Evolutionary conservation across 53 echinoderm and acorn worm genomes (phyloP).

Genomic region (Paelopatides confundens): DNA sequence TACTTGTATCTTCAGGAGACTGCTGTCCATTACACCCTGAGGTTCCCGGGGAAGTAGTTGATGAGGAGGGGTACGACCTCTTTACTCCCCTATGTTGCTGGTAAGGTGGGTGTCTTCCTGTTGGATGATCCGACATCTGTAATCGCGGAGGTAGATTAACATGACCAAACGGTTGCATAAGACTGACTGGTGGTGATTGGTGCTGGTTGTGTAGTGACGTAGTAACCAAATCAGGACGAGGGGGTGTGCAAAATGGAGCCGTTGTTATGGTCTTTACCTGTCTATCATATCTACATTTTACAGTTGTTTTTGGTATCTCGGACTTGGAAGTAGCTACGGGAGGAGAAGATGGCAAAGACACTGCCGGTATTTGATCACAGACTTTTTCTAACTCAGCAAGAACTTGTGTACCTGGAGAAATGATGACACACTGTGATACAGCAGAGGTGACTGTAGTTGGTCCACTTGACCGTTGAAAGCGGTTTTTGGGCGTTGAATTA

Average conservation of each 20-base stretch:
- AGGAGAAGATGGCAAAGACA: background rate
- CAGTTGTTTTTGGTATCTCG: background rate
- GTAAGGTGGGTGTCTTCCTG: background rate
- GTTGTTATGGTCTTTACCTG: background rate
- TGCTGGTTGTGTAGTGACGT: background rate
- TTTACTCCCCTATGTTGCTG: background rate
- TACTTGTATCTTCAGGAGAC: background rate
- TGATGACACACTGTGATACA: background rate
- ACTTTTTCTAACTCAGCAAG: background rate
- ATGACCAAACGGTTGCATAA: background rate
- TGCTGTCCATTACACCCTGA: background rate
- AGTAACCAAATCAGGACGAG: background rate
- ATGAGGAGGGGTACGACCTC: background rate
- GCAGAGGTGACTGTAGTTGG: background rate
- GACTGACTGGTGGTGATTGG: background rate
- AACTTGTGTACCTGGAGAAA: background rate
- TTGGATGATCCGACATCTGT: background rate
- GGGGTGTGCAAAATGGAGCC: background rate
- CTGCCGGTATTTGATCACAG: background rate
- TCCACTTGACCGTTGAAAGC: constrained; percentile 1
- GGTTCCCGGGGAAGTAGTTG: background rate
- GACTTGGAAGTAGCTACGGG: background rate
- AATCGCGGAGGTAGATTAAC: background rate
- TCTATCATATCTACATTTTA: too few relatives aligned
- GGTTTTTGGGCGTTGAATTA: constrained; percentile 15